Base-by-base conservation (phyloP, 30 jellyfish, hydroid and myxozoan species). In the Hydractinia echinata region DNA sequence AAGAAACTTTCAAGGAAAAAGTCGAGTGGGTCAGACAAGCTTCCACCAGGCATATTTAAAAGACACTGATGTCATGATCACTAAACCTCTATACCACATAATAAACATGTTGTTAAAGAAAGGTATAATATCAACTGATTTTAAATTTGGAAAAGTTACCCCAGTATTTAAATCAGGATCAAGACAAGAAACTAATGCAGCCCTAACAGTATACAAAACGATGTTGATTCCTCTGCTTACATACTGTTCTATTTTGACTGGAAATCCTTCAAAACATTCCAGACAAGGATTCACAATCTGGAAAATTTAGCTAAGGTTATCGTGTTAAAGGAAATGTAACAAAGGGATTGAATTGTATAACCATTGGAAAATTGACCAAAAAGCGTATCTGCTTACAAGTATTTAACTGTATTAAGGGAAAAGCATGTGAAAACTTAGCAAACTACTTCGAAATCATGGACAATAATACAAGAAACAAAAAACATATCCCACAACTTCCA, bases 351-450 rank as follows among this genome's bases (percentile, higher is more conserved):
- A 56, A 56, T 56, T 56, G 10, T 56, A n/a, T 56, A n/a, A 56
- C 68, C 68, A 56, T 56, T n/a, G 68, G 68, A 56, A n/a, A 56
- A 56, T 9, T 56, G 68, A 56, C 68, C n/a, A 56, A 56, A 56
- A 56, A 56, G 68, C 68, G 68, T 56, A 56, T 56, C 68, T 56
- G 68, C 68, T 56, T n/a, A n/a, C n/a, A n/a, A n/a, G n/a, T n/a
- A n/a, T n/a, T n/a, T n/a, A n/a, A n/a, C n/a, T n/a, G n/a, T n/a
- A n/a, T n/a, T n/a, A n/a, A n/a, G n/a, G n/a, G n/a, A n/a, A n/a
- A n/a, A n/a, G n/a, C n/a, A n/a, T 56, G 68, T n/a, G 68, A 56
- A 56, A 56, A 56, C n/a, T 56, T 56, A 9, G 68, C n/a, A 56
- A 56, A 56, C 68, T 56, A 56, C 68, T 56, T 56, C n/a, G 68